Base-by-base conservation (phyloP, 23 tunicate species). In the Trididemnum nubilum region DNA sequence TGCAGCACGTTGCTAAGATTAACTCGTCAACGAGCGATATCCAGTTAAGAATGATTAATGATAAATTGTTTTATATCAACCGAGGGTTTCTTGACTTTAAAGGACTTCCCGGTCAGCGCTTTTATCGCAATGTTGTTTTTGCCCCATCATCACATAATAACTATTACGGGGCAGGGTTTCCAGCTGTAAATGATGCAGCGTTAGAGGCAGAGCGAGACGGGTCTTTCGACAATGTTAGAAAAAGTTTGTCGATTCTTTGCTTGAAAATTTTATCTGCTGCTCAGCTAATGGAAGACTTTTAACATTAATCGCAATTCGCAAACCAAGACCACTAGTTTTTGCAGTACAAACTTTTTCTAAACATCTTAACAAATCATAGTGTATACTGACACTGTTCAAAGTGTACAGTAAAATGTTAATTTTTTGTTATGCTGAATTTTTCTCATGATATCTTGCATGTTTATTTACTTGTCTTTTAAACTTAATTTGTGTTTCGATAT, bases 71-170 rank as follows among this genome's bases (percentile, higher is more conserved):
- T 70, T 32, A 35, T 22, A 59, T 93, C 0, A 81, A 93, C 37
- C 86, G 93, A 7, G 93, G 89, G 22, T 87, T 93, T 78, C 66
- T 93, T 27, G 98, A 93, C 54, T 93, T 93, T 51, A 73, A 66
- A 15, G 98, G 98, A 2, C 39, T 88, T 34, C 94, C 94, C 0
- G 98, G 86, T 0, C 64, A 87, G 3, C 72, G 33, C 2, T 51
- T 58, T 39, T 93, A 54, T 51, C 79, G 98, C 50, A 87, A 93
- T 81, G 88, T 88, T 38, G 79, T 93, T 7, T 93, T 82, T 83
- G 98, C 98, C 0, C 98, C 98, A 2, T 67, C 79, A 2, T 72
- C 36, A 1, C 85, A 79, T 51, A 70, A 93, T 65, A 22, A 67
- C 15, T 93, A 93, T 76, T 59, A 82, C 32, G 98, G 92, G 22